Base-by-base conservation (phyloP, 2,888 invertebrate species). In the Eustalomyia histrio region DNA sequence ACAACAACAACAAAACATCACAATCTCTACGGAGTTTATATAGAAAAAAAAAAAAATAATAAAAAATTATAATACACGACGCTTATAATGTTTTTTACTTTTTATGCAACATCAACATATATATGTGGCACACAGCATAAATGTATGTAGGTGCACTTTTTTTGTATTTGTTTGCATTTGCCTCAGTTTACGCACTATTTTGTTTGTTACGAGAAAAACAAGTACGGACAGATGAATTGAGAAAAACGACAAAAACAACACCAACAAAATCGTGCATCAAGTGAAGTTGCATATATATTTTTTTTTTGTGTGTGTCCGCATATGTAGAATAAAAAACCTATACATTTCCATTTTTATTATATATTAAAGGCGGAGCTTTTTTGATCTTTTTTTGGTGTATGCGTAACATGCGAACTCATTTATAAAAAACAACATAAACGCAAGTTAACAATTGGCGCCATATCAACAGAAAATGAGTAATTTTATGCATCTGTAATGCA, bases 291-390 rank as follows among this genome's bases (percentile, higher is more conserved):
- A 29, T n/a, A n/a, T n/a, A 6, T 6, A 24, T 58, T 35, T 50
- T 69, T 35, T n/a, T n/a, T n/a, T n/a, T n/a, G n/a, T n/a, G n/a
- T n/a, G n/a, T 29, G 52, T 35, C 64, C 5, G 55, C 16, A 0
- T 29, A 29, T 47, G 39, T 39, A 2, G 39, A 10, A 6, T n/a
- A 47, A 47, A 39, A 47, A 47, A n/a, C n/a, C 16, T n/a, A 29
- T 6, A 29, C 29, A 29, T 6, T 29, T 39, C 39, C 52, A 68
- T 67, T 61, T n/a, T 75, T 50, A 63, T 69, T 29, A 83, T 85
- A 87, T 65, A 87, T 89, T 88, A 87, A 89, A 88, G 88, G 88
- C 88, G 88, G 88, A 88, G 88, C 89, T 89, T 89, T 88, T 88
- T 88, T 88, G 88, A 85, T 86, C 85, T 86, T 88, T 88, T 88